Conservation (phyloP, 2,797 vertebrate species). For the Botia almorhae region DNA sequence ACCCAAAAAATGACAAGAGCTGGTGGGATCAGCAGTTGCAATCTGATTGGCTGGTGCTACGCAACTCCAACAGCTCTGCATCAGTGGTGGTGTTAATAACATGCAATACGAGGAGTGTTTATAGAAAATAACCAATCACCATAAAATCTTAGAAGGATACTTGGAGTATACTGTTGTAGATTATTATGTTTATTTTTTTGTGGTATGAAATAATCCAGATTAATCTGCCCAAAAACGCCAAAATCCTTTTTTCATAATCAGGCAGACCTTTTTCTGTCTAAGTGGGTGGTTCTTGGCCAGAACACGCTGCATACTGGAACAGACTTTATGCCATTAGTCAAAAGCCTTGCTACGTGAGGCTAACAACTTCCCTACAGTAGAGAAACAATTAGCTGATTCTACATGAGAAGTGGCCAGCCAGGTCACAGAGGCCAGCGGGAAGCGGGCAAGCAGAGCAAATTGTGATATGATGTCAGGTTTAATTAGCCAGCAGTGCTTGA, state of each 20-base stretch:
- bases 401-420: background rate
- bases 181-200: background rate
- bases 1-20: background rate
- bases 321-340: conserved; percentile 1
- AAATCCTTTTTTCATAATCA: background rate
- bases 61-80: background rate
- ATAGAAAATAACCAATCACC: too few relatives aligned
- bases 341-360: background rate
- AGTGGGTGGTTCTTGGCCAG: background rate
- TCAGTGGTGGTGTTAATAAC: too few relatives aligned
- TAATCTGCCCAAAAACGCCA: background rate
- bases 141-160: too few relatives aligned
- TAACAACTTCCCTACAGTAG: conserved; percentile 4
- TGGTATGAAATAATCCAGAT: background rate
- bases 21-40: background rate
- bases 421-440: conserved; percentile 16
- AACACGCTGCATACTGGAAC: background rate
- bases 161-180: too few relatives aligned
- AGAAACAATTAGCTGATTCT: conserved; percentile 32
- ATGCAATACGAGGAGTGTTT: too few relatives aligned
- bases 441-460: conserved; percentile 45
- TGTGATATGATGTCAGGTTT: conserved; percentile 74
- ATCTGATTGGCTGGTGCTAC: background rate
- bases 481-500: conserved; percentile 72
- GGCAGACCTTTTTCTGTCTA: background rate